Conservation (phyloP, 30 jellyfish, hydroid and myxozoan genomes). For the Aurelia aurita complex sp. Pacific region DNA sequence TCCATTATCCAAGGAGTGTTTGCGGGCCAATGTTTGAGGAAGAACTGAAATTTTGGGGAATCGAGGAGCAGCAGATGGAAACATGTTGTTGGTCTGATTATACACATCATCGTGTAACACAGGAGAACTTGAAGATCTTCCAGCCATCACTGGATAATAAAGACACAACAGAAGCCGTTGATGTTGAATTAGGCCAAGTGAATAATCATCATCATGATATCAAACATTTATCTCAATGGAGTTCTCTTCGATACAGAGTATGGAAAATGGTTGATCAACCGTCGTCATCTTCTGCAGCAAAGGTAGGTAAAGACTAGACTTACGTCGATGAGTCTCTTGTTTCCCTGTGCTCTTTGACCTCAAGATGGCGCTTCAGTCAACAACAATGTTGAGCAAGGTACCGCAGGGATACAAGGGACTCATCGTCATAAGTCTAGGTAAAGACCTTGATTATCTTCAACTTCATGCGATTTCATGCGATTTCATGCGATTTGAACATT, state of each 20-base stretch:
- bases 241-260: slow-evolving; percentile 26
- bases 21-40: slow-evolving; percentile 97
- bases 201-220: neutral
- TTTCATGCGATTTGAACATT: too few species aligned
- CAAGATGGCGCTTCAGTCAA: too few species aligned
- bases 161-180: neutral
- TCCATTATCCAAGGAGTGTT: slow-evolving; percentile 92
- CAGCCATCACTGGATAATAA: slow-evolving; percentile 9
- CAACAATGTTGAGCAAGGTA: too few species aligned
- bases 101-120: slow-evolving; percentile 86
- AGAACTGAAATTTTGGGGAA: slow-evolving; percentile 95
- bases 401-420: too few species aligned
- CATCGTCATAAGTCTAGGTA: neutral
- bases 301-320: slow-evolving; percentile 41
- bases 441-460: too few species aligned
- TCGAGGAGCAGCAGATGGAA: slow-evolving; percentile 97
- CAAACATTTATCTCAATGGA: slow-evolving; percentile 37
- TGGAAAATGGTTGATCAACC: slow-evolving; percentile 89
- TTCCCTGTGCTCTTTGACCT: too few species aligned
- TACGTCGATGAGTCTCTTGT: neutral
- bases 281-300: slow-evolving; percentile 81
- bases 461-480: too few species aligned
- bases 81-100: slow-evolving; percentile 94
- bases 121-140: slow-evolving; percentile 74
- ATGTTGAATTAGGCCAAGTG: slow-evolving; percentile 40